Percentiles rank a stretch among this genome's conserved stretches.
Conservation (phyloP, 2,888 invertebrate species). For the Kryphioiulus occultus region DNA sequence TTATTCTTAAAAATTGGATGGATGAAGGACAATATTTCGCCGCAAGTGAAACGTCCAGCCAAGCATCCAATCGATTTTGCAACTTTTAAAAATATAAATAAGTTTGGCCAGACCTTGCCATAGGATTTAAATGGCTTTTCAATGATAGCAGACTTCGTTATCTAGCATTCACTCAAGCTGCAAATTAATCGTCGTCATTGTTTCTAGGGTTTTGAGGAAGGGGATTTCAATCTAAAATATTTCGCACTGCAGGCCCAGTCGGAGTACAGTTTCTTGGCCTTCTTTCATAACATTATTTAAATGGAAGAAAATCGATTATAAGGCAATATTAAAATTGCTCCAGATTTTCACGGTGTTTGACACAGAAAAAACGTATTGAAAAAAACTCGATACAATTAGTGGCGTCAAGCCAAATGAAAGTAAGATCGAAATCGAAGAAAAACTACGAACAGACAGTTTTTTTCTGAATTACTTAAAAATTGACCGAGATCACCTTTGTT, state of each 20-base stretch:
- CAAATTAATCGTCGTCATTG: not conserved
- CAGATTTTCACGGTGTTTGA: not conserved
- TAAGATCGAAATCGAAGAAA: not conserved
- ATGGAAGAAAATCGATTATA: not conserved
- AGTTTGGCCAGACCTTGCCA: not conserved
- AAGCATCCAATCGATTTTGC: not conserved
- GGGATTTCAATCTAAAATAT: not conserved
- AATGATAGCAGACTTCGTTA: not conserved
- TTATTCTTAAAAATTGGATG: not conserved
- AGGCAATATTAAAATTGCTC: not conserved
- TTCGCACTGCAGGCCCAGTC: not conserved
- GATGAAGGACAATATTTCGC: not conserved
- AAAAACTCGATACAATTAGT: slow-evolving; percentile 3
- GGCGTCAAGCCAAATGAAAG: not conserved
- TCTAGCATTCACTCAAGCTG: not conserved
- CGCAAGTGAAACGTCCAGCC: not conserved
- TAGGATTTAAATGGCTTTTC: not conserved
- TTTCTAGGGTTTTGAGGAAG: not conserved
- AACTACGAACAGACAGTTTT: not conserved
- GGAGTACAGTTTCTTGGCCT: not conserved
- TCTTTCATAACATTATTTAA: not conserved
- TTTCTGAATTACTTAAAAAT: not conserved
- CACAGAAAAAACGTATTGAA: not conserved
- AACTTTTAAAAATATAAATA: not conserved
- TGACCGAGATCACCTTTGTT: not conserved